Conservation (phyloP, 2,888 invertebrate genomes). For the Schizaphis graminum region DNA sequence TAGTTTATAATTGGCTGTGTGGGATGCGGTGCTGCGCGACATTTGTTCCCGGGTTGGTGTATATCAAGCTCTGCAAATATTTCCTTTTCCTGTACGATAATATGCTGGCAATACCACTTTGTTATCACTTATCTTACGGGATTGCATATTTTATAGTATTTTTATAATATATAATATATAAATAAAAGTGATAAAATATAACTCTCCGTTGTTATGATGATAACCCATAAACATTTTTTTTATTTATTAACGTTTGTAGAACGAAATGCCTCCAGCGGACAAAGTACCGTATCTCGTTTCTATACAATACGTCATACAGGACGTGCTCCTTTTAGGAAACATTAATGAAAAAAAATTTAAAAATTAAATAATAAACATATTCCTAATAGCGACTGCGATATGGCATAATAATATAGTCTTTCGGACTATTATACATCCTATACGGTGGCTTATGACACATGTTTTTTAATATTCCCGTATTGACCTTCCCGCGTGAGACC, state of each 20-base stretch:
- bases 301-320: conserved; percentile 1
- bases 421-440: not conserved
- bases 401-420: not conserved
- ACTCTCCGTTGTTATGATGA: not conserved
- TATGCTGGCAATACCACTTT: not conserved
- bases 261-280: not conserved
- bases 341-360: not conserved
- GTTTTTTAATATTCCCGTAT: conserved; percentile 57
- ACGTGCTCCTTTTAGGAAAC: conserved; percentile 9
- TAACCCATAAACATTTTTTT: conserved; percentile 1
- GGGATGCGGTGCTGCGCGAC: not conserved
- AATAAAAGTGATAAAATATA: not conserved
- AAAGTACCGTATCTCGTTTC: not conserved
- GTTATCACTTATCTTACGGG: not conserved
- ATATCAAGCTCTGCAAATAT: not conserved
- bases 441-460: conserved; percentile 17
- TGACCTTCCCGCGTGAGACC: conserved; percentile 60
- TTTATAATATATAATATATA: not conserved
- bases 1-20: not conserved
- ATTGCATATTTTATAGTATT: not conserved
- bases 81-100: conserved; percentile 26
- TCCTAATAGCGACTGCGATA: not conserved
- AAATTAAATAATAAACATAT: conserved; percentile 17
- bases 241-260: not conserved
- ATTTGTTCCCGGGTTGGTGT: not conserved